These are phyloP conservation scores for Papilio xuthus DNA, from an alignment of 1,140 invertebrate genomes.

Conservation along the genomic window DNA sequence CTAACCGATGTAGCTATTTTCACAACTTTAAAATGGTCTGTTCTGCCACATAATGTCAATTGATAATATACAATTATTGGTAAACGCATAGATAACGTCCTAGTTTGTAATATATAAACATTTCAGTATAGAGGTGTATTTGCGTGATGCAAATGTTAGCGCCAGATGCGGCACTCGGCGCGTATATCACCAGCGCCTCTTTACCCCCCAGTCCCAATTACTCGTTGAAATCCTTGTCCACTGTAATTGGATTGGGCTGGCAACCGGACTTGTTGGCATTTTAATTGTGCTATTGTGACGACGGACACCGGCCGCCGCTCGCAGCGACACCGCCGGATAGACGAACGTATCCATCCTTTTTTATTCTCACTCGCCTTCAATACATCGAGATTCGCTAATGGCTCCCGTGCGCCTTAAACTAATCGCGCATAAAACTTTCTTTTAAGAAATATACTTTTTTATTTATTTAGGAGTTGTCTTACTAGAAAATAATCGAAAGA, in stretches of 20 bases:
- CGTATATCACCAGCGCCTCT: conserved; percentile 67
- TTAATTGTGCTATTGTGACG: conserved; percentile 81
- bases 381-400: conserved; percentile 53
- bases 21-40: too few relatives aligned
- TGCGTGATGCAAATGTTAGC: conserved; percentile 23
- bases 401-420: conserved; percentile 55
- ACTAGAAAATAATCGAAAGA: neutral
- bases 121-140: neutral
- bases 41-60: neutral
- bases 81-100: neutral
- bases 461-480: neutral
- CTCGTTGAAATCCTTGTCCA: conserved; percentile 78
- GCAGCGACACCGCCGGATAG: conserved; percentile 66
- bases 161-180: conserved; percentile 44
- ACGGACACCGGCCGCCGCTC: conserved; percentile 61
- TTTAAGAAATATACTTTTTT: neutral
- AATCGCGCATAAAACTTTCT: neutral
- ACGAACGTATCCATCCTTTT: conserved; percentile 59
- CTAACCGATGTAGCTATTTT: too few relatives aligned
- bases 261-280: conserved; percentile 80
- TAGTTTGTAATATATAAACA: neutral
- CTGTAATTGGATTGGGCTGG: conserved; percentile 80
- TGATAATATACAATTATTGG: neutral
- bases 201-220: conserved; percentile 75
- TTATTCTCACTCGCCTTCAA: conserved; percentile 57